Percentiles rank a stretch among this genome's conserved stretches.
Evolutionary conservation across 1,140 invertebrate genomes (phyloP).

Genomic region (Drosophila willistoni): DNA sequence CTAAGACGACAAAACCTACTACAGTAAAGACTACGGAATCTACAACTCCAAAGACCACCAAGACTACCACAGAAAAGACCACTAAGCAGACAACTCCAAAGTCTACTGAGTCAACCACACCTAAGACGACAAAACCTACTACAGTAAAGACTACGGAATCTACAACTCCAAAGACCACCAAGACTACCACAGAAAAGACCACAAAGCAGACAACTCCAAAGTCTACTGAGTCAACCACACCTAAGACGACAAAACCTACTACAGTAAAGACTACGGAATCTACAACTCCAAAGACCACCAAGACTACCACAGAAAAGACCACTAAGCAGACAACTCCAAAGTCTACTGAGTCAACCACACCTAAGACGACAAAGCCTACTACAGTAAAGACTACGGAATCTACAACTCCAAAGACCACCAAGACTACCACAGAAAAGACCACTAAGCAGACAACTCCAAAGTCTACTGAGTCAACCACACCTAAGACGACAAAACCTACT

Average conservation of each 20-base stretch:
- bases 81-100: background rate
- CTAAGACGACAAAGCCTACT: too few relatives aligned
- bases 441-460: background rate
- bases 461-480: background rate
- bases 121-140: too few relatives aligned
- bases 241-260: background rate
- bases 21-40: background rate
- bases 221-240: background rate
- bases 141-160: background rate
- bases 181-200: too few relatives aligned
- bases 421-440: background rate
- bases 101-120: too few relatives aligned
- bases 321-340: background rate
- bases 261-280: background rate
- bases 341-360: too few relatives aligned
- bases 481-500: background rate
- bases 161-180: background rate
- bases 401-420: background rate
- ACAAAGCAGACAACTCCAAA: background rate
- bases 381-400: background rate
- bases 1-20: background rate
- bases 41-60: constrained; percentile 7
- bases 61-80: background rate
- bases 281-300: constrained; percentile 10
- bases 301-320: background rate